Percentiles rank a stretch among this genome's conserved stretches.
Conservation (phyloP, 2,888 invertebrate genomes). For the Hydraecia micacea region DNA sequence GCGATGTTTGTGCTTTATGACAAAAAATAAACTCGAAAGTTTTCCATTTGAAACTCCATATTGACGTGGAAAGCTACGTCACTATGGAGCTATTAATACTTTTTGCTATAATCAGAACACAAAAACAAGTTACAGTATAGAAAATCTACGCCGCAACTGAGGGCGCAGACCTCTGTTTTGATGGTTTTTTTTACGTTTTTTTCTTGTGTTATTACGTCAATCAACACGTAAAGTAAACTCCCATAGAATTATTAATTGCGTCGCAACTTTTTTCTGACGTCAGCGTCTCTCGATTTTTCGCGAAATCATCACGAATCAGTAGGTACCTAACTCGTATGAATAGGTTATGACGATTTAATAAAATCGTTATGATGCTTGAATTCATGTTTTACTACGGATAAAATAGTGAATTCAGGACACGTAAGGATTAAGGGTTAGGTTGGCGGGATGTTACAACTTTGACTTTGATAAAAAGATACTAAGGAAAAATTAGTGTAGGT, state of each 20-base stretch:
- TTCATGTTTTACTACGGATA: not conserved
- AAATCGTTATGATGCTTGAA: not conserved
- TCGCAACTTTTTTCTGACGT: conserved; percentile 27
- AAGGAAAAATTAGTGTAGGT: not conserved
- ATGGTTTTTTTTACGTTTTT: not conserved
- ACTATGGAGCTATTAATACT: conserved; percentile 6
- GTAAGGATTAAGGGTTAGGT: not conserved
- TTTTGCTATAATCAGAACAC: not conserved
- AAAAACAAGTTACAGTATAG: conserved; percentile 26
- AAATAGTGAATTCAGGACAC: not conserved
- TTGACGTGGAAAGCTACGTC: too few species aligned
- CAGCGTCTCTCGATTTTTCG: not conserved
- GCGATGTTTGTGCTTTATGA: too few species aligned
- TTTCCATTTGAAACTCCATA: conserved; percentile 22
- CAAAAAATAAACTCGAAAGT: conserved; percentile 14
- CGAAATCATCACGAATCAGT: not conserved
- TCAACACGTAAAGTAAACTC: not conserved
- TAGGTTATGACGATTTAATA: not conserved
- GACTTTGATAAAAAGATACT: too few species aligned
- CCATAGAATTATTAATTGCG: conserved; percentile 17
- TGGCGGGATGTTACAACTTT: not conserved
- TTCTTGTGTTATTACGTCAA: conserved; percentile 38
- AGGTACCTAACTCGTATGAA: not conserved
- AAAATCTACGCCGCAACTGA: not conserved
- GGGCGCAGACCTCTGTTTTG: conserved; percentile 23